A percentile compares a stretch with the other conserved stretches of the same genome.
These are phyloP conservation scores for Conger conger DNA, from an alignment of 2,113 vertebrate genomes.

Conservation along the genomic window DNA sequence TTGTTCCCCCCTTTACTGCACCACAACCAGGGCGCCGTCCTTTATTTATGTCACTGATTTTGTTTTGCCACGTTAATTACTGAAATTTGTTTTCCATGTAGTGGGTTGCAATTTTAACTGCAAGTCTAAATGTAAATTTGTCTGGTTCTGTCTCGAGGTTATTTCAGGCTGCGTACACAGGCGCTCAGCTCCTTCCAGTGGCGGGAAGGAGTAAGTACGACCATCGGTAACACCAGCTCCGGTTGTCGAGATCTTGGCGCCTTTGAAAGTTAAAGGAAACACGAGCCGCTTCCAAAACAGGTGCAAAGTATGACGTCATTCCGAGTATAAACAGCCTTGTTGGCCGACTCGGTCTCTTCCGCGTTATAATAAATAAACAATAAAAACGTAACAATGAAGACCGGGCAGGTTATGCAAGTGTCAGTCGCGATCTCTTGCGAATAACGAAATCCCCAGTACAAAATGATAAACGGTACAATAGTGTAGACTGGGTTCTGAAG, in stretches of 20 bases:
- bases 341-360: no score
- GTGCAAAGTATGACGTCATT: not conserved
- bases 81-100: not conserved
- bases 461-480: no score
- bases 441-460: no score
- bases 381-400: no score
- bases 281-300: not conserved
- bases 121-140: not conserved
- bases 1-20: not conserved
- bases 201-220: constrained; percentile 5
- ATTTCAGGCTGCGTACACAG: not conserved
- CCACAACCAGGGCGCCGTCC: not conserved
- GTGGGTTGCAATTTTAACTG: not conserved
- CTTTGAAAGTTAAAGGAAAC: not conserved
- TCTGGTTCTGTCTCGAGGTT: not conserved
- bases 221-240: not conserved
- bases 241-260: not conserved
- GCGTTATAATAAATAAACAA: no score
- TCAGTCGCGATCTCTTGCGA: no score
- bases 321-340: no score
- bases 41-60: not conserved
- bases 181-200: constrained; percentile 12
- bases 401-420: no score
- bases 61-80: not conserved
- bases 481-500: no score